phyloP scores from a whole-genome alignment of 2,113 vertebrate genomes.

The Australoheros scitulus region DNA sequence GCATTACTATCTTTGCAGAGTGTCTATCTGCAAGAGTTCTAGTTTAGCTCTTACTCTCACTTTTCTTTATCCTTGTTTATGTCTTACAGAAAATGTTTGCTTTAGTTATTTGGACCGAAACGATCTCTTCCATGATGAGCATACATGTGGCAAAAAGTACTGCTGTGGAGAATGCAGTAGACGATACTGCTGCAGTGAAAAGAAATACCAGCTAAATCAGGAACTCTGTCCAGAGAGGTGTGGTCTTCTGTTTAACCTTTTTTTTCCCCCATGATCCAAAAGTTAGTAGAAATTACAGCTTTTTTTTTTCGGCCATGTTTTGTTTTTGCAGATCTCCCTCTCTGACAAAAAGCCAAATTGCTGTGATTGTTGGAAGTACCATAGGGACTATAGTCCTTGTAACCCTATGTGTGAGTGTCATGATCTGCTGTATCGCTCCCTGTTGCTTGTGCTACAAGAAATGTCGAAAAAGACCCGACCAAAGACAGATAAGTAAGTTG shows the following conservation, averaged over 20 bases:
- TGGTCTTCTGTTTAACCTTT: not conserved
- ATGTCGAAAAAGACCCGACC: slow-evolving; percentile 1
- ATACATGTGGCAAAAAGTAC: not conserved
- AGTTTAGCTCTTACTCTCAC: not conserved
- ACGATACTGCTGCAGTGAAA: slow-evolving; percentile 41
- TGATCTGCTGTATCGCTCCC: slow-evolving; percentile 52
- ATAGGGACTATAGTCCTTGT: not conserved
- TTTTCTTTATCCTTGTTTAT: not conserved
- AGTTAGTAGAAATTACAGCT: not conserved
- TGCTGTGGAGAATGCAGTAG: slow-evolving; percentile 47
- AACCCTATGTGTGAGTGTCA: slow-evolving; percentile 20
- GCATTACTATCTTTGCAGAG: not conserved
- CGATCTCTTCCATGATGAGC: rapidly evolving
- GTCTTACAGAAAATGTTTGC: slow-evolving; percentile 36
- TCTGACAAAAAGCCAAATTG: rapidly evolving
- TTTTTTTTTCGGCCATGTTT: not conserved
- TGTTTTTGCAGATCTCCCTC: not conserved
- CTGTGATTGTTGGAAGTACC: not conserved
- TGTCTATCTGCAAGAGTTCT: not conserved
- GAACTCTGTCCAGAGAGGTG: not conserved
- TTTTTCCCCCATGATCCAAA: rapidly evolving
- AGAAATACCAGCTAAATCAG: not conserved
- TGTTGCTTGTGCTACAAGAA: slow-evolving; percentile 54
- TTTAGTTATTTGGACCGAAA: rapidly evolving
- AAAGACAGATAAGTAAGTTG: slow-evolving; percentile 17